phyloP scores from a whole-genome alignment of 2,113 vertebrate genomes.

The Lepus americanus region DNA sequence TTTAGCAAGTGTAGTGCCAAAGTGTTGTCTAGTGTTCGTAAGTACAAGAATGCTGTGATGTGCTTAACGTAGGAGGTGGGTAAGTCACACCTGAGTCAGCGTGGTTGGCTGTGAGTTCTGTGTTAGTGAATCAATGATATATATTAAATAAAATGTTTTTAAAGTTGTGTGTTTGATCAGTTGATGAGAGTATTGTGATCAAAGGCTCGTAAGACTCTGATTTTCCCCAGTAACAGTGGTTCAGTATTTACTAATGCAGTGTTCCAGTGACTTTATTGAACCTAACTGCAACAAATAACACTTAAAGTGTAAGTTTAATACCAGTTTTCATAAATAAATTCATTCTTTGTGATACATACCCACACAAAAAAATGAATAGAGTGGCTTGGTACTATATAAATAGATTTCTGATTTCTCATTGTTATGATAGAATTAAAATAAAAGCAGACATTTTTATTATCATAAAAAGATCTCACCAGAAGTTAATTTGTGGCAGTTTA shows the following conservation, averaged over 20 bases:
- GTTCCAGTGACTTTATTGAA: constrained; percentile 20
- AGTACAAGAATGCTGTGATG: neutral
- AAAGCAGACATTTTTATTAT: constrained; percentile 59
- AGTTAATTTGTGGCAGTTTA: constrained; percentile 36
- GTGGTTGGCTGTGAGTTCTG: neutral
- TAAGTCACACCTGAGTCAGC: neutral
- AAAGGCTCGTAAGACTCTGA: neutral
- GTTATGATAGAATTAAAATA: constrained; percentile 43
- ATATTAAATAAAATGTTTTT: neutral
- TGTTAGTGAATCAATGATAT: neutral
- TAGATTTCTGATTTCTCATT: constrained; percentile 55
- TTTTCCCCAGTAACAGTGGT: neutral
- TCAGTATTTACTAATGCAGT: neutral
- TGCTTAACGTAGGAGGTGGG: neutral
- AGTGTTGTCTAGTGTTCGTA: neutral
- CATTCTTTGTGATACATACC: constrained; percentile 20
- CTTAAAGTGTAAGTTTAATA: constrained; percentile 35
- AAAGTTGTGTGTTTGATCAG: neutral
- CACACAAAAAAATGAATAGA: constrained; percentile 23
- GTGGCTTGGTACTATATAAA: constrained; percentile 38
- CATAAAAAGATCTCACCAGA: constrained; percentile 8
- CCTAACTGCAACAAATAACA: neutral
- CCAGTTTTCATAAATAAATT: constrained; percentile 22
- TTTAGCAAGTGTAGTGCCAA: neutral
- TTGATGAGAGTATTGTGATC: neutral